These are phyloP conservation scores for Limosa lapponica DNA, from an alignment of 2,797 vertebrate genomes.

Conservation along the genomic window DNA sequence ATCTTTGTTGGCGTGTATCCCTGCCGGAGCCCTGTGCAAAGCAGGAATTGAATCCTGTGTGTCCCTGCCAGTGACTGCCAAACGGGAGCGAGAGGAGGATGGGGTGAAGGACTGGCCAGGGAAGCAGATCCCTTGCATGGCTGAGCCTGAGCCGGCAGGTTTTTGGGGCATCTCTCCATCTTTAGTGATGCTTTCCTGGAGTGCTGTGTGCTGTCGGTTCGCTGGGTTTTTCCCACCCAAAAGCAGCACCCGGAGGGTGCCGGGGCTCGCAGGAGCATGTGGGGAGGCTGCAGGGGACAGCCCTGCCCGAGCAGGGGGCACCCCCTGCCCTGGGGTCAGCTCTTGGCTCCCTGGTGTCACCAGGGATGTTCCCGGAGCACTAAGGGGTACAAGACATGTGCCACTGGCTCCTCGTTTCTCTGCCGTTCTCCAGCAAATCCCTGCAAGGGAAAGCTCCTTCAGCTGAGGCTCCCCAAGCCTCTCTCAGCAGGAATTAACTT, in stretches of 20 bases:
- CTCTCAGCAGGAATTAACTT: background rate
- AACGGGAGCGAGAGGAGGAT: background rate
- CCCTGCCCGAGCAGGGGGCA: background rate
- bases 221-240: background rate
- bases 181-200: background rate
- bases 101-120: background rate
- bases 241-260: accelerated
- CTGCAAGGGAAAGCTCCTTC: background rate
- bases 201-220: background rate
- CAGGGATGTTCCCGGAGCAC: accelerated
- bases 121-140: background rate
- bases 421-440: background rate
- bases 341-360: background rate
- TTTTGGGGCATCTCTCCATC: background rate
- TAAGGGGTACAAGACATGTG: background rate
- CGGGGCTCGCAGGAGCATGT: accelerated
- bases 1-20: accelerated
- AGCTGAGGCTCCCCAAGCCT: background rate
- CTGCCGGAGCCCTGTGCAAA: background rate
- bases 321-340: background rate
- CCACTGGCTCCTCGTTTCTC: background rate
- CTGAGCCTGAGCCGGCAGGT: background rate
- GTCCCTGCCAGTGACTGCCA: no score
- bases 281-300: background rate
- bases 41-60: accelerated